Evolutionary conservation across 2,888 invertebrate genomes (phyloP).

Genomic region (Mactromeris polynyma): DNA sequence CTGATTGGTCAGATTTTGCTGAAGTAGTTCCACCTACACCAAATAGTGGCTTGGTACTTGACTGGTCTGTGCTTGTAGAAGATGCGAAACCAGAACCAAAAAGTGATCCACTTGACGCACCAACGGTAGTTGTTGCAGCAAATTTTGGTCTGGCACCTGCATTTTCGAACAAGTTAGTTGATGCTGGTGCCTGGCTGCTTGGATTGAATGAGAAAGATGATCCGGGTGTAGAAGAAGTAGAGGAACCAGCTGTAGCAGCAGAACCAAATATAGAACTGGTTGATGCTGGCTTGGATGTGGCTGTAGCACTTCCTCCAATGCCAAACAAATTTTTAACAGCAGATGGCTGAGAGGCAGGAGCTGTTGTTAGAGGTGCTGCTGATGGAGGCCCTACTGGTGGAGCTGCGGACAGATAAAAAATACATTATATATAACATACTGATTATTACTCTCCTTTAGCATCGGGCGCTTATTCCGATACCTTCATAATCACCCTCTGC

Average conservation of each 20-base stretch:
- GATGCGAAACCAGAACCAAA: neutral
- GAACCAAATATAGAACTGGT: constrained; percentile 18
- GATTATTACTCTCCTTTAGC: no score
- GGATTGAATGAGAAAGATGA: neutral
- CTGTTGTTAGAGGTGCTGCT: constrained; percentile 4
- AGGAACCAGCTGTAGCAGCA: neutral
- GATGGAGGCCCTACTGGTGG: neutral
- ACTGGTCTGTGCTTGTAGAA: constrained; percentile 33
- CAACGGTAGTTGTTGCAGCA: constrained; percentile 13
- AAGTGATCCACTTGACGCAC: neutral
- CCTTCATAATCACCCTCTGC: no score
- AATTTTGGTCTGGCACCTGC: constrained; percentile 28
- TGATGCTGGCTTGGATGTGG: constrained; percentile 3
- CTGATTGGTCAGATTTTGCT: constrained; percentile 45
- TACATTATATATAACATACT: no score
- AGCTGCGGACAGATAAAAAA: neutral
- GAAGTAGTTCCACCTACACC: constrained; percentile 13
- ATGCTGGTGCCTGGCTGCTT: constrained; percentile 5
- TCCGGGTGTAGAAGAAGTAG: neutral
- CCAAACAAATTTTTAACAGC: constrained; percentile 58
- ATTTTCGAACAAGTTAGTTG: constrained; percentile 6
- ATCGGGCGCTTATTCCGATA: no score
- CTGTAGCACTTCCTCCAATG: neutral
- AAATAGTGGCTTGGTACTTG: constrained; percentile 45
- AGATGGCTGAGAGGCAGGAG: constrained; percentile 1